A percentile compares a stretch with the other conserved stretches of the same genome.
Evolutionary conservation across 2,888 invertebrate species (phyloP).

Genomic region (Chymomyza fuscimana): DNA sequence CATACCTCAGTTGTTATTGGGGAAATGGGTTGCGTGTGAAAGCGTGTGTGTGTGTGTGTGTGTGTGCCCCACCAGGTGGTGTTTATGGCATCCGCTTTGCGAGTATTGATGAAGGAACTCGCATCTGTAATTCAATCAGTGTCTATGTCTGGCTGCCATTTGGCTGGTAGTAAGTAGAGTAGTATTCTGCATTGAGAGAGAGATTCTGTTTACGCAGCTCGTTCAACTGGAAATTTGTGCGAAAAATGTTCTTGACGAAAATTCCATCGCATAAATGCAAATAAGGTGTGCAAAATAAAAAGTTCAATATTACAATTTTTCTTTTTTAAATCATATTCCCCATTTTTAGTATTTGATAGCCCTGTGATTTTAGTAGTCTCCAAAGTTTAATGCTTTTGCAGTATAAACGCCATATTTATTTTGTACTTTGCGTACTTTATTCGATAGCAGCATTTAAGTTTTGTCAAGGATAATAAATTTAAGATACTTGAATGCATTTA

Average conservation of each 20-base stretch:
- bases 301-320: slow-evolving; percentile 32
- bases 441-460: neutral
- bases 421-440: slow-evolving; percentile 7
- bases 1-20: slow-evolving; percentile 25
- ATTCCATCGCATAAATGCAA: slow-evolving; percentile 66
- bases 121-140: slow-evolving; percentile 76
- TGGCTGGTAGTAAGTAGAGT: slow-evolving; percentile 24
- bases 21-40: slow-evolving; percentile 51
- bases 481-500: too few relatives aligned
- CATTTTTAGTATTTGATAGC: slow-evolving; percentile 36
- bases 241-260: slow-evolving; percentile 17
- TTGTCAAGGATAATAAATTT: neutral
- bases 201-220: slow-evolving; percentile 41
- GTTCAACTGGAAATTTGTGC: slow-evolving; percentile 65
- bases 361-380: slow-evolving; percentile 21
- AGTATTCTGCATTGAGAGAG: neutral
- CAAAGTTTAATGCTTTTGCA: neutral
- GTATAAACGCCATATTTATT: slow-evolving; percentile 30
- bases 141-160: slow-evolving; percentile 69
- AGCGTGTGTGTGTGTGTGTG: slow-evolving; percentile 26
- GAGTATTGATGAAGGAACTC: slow-evolving; percentile 76
- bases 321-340: slow-evolving; percentile 56
- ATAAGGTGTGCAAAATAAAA: slow-evolving; percentile 55
- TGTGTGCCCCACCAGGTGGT: slow-evolving; percentile 64
- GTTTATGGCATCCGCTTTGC: slow-evolving; percentile 76